Evolutionary conservation across 2,113 vertebrate genomes (phyloP).

Genomic region (Apodemus sylvaticus): DNA sequence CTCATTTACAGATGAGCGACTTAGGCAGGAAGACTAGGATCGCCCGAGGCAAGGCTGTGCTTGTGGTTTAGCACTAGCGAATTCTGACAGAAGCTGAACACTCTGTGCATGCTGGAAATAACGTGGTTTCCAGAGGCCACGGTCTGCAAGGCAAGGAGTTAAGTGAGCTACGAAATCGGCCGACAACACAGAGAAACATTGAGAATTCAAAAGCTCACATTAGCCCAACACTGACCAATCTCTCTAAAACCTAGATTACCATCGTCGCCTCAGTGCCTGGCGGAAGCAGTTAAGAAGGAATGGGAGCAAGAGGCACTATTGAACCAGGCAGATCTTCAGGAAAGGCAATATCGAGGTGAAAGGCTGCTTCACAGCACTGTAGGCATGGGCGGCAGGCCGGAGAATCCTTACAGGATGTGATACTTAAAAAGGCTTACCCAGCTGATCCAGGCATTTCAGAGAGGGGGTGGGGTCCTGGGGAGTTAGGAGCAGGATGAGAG

Average conservation of each 20-base stretch:
- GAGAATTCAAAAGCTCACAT: background rate
- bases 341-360: background rate
- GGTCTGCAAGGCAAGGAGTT: background rate
- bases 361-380: fast-evolving
- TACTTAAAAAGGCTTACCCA: fast-evolving
- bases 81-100: background rate
- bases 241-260: background rate
- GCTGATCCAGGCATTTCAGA: background rate
- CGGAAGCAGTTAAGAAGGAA: background rate
- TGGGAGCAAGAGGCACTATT: background rate
- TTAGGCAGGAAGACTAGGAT: background rate
- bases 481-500: background rate
- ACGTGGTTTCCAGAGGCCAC: background rate
- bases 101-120: background rate
- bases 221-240: background rate
- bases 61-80: background rate
- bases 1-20: background rate
- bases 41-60: background rate
- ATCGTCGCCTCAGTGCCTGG: no score
- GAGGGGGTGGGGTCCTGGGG: no score
- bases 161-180: background rate
- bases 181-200: background rate
- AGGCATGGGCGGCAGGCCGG: background rate
- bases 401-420: background rate
- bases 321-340: background rate